Evolutionary conservation across 1,140 invertebrate species (phyloP), one percentile per base, ranked within the genome.

Genomic region (Himalopsyche phryganea): DNA sequence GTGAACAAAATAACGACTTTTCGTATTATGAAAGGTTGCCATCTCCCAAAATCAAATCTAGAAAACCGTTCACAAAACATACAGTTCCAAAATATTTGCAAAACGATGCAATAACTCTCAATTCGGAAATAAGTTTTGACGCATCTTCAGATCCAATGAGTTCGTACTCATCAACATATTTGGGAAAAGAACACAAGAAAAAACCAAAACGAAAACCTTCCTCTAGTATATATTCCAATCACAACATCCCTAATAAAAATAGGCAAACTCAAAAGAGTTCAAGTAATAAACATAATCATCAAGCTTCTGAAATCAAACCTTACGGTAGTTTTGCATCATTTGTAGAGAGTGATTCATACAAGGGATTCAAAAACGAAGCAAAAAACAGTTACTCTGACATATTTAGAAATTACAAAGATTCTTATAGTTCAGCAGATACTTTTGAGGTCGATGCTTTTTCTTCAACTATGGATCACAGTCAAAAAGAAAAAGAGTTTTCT

Each of bases 371-470:
- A 7, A 20, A 38, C 1, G 36, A 50, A 14, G 10, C n/a, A 0
- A 32, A 49, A 13, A 19, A 50, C 13, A 40, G 35, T 10, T 28
- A 49, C 19, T 13, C 13, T 9, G 10, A 51, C n/a, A 6, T 17
- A 10, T 50, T 72, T 28, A 28, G 23, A 50, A 71, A 71, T 47
- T 68, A 69, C 5, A 69, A 71, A 49, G 51, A 60, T 33, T 71
- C 66, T 33, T 17, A 58, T 5, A 67, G 58, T 5, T 20, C 65
- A 2, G 42, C 68, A 4, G 74, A 28, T 28, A 9, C 23, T 28
- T 28, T 28, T 3, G 23, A 28, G 42, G 70, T 69, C 33, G 73
- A 77, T 48, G 67, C 70, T 10, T 74, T 67, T 50, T 68, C 68
- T 19, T 70, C 73, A 0, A 71, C 69, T 6, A 74, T 69, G 50